These are phyloP conservation scores for Glaucopsyche alexis DNA, from an alignment of 2,888 invertebrate species.

Conservation along the genomic window DNA sequence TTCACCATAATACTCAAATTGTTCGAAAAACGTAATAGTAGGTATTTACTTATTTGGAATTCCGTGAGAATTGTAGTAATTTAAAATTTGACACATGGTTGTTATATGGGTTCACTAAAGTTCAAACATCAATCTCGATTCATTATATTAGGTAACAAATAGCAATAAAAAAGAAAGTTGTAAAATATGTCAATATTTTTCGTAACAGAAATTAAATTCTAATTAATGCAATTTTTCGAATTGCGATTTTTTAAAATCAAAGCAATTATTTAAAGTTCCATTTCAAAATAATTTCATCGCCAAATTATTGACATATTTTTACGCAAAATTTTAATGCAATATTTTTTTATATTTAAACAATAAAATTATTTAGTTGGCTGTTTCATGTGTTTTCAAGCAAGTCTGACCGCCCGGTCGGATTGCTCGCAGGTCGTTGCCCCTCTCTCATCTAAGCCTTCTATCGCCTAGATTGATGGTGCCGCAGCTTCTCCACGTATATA, in stretches of 20 bases:
- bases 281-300: background rate
- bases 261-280: background rate
- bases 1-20: background rate
- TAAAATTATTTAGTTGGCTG: slow-evolving; percentile 29
- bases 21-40: slow-evolving; percentile 1
- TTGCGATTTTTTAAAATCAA: background rate
- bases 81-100: slow-evolving; percentile 21
- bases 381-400: slow-evolving; percentile 53
- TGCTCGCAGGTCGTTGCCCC: slow-evolving; percentile 69
- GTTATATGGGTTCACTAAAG: slow-evolving; percentile 15
- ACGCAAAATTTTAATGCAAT: background rate
- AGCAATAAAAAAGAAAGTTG: background rate
- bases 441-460: slow-evolving; percentile 63
- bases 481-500: slow-evolving; percentile 50
- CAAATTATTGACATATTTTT: background rate
- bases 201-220: background rate
- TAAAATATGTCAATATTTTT: background rate
- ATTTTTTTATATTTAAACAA: slow-evolving; percentile 18
- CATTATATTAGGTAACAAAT: background rate
- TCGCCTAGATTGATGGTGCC: slow-evolving; percentile 69
- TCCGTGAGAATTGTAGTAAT: slow-evolving; percentile 16
- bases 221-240: background rate
- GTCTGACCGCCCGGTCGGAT: slow-evolving; percentile 64
- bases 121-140: slow-evolving; percentile 3
- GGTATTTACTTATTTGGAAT: slow-evolving; percentile 22